Percentiles rank a stretch among this genome's conserved stretches.
phyloP scores from a whole-genome alignment of 2,888 invertebrate species.

The Eristalis pertinax region DNA sequence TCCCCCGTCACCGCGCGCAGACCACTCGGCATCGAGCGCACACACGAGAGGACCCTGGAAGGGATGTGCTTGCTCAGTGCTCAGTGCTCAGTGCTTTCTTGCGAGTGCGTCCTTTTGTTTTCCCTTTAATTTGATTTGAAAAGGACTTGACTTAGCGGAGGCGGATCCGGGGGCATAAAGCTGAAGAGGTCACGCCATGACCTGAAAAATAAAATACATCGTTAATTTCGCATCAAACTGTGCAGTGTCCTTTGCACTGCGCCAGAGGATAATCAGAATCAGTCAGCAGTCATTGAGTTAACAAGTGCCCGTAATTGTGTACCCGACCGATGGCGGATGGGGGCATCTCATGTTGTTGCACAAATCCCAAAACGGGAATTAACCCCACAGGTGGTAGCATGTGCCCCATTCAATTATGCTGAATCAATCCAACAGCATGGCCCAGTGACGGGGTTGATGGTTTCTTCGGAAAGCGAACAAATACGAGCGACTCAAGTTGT shows the following conservation, averaged over 20 bases:
- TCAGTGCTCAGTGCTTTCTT: not conserved
- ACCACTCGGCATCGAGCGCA: not conserved
- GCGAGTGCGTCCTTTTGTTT: not conserved
- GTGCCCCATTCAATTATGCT: slow-evolving; percentile 30
- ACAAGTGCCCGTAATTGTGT: slow-evolving; percentile 50
- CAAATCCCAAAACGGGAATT: slow-evolving; percentile 47
- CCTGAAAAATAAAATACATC: slow-evolving; percentile 48
- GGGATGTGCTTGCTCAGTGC: not conserved
- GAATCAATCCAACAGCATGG: slow-evolving; percentile 13
- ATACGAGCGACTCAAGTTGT: not conserved
- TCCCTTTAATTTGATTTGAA: slow-evolving; percentile 6
- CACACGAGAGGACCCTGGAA: slow-evolving; percentile 1
- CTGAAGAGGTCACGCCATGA: slow-evolving; percentile 46
- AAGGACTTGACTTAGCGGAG: not conserved
- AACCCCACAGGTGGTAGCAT: slow-evolving; percentile 64
- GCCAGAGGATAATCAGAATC: slow-evolving; percentile 35
- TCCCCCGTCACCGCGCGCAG: not conserved
- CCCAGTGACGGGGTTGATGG: not conserved
- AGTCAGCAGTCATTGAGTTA: slow-evolving; percentile 23
- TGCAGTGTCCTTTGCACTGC: slow-evolving; percentile 29
- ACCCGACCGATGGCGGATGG: not conserved
- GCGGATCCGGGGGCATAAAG: not conserved
- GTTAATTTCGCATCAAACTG: slow-evolving; percentile 46
- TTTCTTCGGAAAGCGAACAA: not conserved
- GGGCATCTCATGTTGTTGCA: slow-evolving; percentile 30